Conservation (phyloP, 2,113 vertebrate genomes). For the Baryphthengus martii region DNA sequence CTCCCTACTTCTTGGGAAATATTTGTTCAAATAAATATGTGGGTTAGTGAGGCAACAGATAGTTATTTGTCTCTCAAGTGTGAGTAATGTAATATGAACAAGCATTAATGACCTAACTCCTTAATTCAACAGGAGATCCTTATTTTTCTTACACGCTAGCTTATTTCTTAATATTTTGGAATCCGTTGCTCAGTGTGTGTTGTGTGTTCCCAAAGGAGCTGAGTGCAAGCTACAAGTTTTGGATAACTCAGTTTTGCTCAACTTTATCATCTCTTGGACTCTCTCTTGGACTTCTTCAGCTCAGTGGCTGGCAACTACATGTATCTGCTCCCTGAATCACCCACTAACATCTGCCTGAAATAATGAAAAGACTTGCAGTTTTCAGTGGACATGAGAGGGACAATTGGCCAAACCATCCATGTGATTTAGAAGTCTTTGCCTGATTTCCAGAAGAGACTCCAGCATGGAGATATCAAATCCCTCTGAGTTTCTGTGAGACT, state of each 20-base stretch:
- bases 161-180: constrained; percentile 67
- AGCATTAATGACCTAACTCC: constrained; percentile 65
- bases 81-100: constrained; percentile 68
- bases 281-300: constrained; percentile 1
- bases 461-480: background rate
- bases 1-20: constrained; percentile 55
- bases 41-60: constrained; percentile 62
- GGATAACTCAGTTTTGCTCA: constrained; percentile 37
- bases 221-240: background rate
- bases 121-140: constrained; percentile 66
- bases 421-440: background rate
- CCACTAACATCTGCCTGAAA: constrained; percentile 36
- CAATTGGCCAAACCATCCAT: background rate
- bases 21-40: constrained; percentile 66
- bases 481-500: background rate
- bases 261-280: constrained; percentile 16
- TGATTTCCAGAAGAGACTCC: background rate
- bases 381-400: background rate
- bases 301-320: constrained; percentile 29
- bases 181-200: constrained; percentile 25
- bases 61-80: constrained; percentile 66
- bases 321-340: constrained; percentile 28
- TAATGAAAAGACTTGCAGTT: background rate
- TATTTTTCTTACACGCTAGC: constrained; percentile 59
- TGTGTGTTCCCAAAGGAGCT: constrained; percentile 19